Base-by-base conservation (phyloP, 1,140 invertebrate species). In the Macrobrachium rosenbergii region DNA sequence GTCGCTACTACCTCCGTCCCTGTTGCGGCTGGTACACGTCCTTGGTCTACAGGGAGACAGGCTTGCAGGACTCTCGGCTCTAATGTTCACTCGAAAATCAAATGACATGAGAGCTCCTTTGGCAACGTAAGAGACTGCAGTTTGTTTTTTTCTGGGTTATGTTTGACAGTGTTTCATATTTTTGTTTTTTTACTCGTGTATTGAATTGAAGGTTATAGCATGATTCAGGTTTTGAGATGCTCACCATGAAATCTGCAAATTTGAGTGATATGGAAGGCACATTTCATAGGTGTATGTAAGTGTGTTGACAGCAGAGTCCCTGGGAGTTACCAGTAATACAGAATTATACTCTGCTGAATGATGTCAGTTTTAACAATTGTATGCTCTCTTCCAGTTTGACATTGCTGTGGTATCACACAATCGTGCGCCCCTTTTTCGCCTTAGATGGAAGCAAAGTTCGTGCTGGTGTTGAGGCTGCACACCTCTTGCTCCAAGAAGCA, bases 321-420 rank as follows among this genome's bases (percentile, higher is more conserved):
- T 37, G 28, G 28, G 28, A 2, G 28, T 37, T 37, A 37, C 28
- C 3, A 37, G 28, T 37, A 37, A 3, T 37, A 37, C 1, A 3
- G 28, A 37, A 67, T 23, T 76, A 67, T 67, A 73, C 43, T 37
- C n/a, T 5, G 28, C 23, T n/a, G 8, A 12, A 5, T 28, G 17
- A 14, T 58, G 5, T 76, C 60, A 3, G 28, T 17, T 58, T 16
- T 52, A 45, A 11, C 17, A 37, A 37, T 43, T 23, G 7, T 87
- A 62, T 45, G 89, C 80, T 80, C 72, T 88, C 91, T 91, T 79
- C 84, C 88, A 95, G 95, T 19, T 92, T 96, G 85, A 93, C 94
- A 0, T 91, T 96, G 63, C 90, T 96, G 52, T 96, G 95, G 95
- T 96, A 95, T 90, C 95, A 96, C 89, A 95, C 95, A 3, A 95